phyloP scores from a whole-genome alignment of 2,888 invertebrate species.

The Diarsia brunnea region DNA sequence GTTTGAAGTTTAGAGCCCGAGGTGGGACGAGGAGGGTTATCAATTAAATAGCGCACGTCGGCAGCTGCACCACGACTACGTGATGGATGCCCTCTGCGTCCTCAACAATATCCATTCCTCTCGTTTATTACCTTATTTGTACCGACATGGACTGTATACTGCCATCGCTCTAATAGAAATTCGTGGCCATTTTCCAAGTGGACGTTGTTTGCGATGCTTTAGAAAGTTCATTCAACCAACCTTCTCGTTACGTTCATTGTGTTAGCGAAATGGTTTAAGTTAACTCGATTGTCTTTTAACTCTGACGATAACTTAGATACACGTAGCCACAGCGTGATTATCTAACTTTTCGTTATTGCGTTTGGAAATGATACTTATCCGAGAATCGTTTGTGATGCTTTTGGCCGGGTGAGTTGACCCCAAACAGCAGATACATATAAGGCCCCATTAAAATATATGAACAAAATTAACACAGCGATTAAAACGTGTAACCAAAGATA shows the following conservation, averaged over 20 bases:
- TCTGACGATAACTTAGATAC: conserved; percentile 55
- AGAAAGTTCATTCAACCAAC: conserved; percentile 58
- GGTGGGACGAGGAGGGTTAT: conserved; percentile 62
- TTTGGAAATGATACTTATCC: conserved; percentile 44
- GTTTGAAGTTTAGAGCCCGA: conserved; percentile 58
- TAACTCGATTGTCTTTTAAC: conserved; percentile 63
- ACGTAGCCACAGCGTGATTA: conserved; percentile 50
- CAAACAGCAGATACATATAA: conserved; percentile 6
- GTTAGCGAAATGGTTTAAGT: conserved; percentile 63
- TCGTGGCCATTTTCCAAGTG: conserved; percentile 57
- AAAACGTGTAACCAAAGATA: no score
- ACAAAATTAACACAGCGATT: no score
- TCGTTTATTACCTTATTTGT: conserved; percentile 75
- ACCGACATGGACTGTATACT: conserved; percentile 57
- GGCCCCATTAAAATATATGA: no score
- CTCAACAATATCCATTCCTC: conserved; percentile 71
- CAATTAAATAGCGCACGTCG: conserved; percentile 72
- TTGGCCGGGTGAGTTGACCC: conserved; percentile 8
- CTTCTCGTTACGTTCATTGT: conserved; percentile 50
- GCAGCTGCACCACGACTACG: conserved; percentile 62
- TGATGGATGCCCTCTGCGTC: conserved; percentile 72
- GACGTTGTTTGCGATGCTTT: conserved; percentile 56
- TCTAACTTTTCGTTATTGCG: conserved; percentile 54
- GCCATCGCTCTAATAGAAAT: conserved; percentile 61
- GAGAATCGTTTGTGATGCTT: conserved; percentile 43